phyloP scores from a whole-genome alignment of 2,888 invertebrate genomes.

The Aethes cnicana region DNA sequence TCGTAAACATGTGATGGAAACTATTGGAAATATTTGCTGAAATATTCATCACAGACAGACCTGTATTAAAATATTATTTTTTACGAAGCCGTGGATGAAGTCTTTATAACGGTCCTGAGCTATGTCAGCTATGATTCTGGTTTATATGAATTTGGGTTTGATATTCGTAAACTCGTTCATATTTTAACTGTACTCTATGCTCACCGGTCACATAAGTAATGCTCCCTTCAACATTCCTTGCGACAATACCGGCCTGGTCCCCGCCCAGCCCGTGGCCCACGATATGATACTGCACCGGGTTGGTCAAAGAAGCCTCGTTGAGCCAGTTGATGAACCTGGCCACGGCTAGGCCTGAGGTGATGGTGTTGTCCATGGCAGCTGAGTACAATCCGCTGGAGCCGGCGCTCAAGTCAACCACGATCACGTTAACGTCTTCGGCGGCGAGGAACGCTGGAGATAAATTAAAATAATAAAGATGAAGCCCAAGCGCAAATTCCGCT shows the following conservation, averaged over 20 bases:
- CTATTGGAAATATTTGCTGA: too few relatives aligned
- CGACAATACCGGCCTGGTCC: conserved; percentile 61
- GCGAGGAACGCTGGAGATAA: conserved; percentile 51
- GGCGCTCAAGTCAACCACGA: conserved; percentile 63
- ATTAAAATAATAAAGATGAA: too few relatives aligned
- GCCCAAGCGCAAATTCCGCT: too few relatives aligned
- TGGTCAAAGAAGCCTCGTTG: conserved; percentile 45
- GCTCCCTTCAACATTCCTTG: conserved; percentile 51
- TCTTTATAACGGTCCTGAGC: too few relatives aligned
- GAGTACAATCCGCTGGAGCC: conserved; percentile 50
- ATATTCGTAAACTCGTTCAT: too few relatives aligned
- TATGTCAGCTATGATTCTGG: too few relatives aligned
- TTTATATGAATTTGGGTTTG: too few relatives aligned
- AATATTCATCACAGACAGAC: too few relatives aligned
- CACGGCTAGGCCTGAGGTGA: conserved; percentile 53
- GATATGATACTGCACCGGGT: conserved; percentile 52
- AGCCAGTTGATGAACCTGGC: conserved; percentile 60
- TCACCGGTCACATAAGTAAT: conserved; percentile 62
- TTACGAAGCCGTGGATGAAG: too few relatives aligned
- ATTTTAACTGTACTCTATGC: conserved; percentile 6
- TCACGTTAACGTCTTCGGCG: conserved; percentile 61
- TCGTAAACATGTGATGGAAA: too few relatives aligned
- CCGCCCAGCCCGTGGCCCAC: conserved; percentile 63
- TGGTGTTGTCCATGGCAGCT: conserved; percentile 49
- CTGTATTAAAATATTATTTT: too few relatives aligned